Conservation (phyloP, 2,113 vertebrate genomes). For the Platichthys flesus region DNA sequence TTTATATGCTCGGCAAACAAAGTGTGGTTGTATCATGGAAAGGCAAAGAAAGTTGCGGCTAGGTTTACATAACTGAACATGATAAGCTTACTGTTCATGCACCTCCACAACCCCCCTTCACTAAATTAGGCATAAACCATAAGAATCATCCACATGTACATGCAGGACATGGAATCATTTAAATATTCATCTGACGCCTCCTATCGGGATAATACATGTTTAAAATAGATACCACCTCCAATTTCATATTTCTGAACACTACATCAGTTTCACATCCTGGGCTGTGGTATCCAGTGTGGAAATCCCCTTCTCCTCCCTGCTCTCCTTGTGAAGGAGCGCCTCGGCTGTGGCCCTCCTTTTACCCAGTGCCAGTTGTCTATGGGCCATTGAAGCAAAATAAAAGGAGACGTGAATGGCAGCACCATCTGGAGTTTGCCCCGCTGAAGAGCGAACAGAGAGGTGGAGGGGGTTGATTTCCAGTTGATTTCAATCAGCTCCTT, state of each 20-base stretch:
- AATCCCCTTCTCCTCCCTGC: background rate
- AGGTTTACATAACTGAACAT: too few species aligned
- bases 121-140: background rate
- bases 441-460: constrained; percentile 38
- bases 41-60: too few species aligned
- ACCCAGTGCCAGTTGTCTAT: constrained; percentile 56
- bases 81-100: too few species aligned
- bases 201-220: background rate
- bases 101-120: too few species aligned
- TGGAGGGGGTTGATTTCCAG: constrained; percentile 54
- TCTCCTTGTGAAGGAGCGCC: constrained; percentile 17
- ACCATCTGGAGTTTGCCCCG: constrained; percentile 60
- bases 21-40: too few species aligned
- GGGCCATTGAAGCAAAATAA: constrained; percentile 68
- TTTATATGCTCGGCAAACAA: too few species aligned
- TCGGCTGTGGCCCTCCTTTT: constrained; percentile 13
- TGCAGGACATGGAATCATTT: background rate
- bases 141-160: background rate
- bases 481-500: constrained; percentile 73
- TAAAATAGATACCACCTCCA: background rate
- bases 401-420: constrained; percentile 61
- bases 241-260: too few species aligned
- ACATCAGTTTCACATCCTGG: constrained; percentile 10
- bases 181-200: constrained; percentile 3
- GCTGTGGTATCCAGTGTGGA: background rate